Percentiles rank a stretch among this genome's conserved stretches.
Evolutionary conservation across 2,113 vertebrate species (phyloP).

Genomic region (Collichthys lucidus): DNA sequence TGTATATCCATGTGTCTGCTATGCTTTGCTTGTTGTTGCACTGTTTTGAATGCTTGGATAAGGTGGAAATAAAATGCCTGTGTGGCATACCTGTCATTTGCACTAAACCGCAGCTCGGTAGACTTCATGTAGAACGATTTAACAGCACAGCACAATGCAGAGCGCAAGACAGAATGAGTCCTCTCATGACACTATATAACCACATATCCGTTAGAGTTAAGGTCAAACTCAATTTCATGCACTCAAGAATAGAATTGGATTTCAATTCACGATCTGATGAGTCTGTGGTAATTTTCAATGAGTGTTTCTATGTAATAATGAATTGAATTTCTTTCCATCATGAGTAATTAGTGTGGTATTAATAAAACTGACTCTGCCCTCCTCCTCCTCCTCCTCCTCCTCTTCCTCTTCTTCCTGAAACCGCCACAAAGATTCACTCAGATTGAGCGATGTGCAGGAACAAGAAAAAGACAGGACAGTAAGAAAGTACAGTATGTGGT

Average conservation of each 20-base stretch:
- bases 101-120: slow-evolving; percentile 50
- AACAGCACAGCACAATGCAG: slow-evolving; percentile 72
- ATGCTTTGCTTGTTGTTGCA: slow-evolving; percentile 43
- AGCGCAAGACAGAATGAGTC: slow-evolving; percentile 70
- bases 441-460: slow-evolving; percentile 33
- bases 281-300: neutral
- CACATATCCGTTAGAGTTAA: slow-evolving; percentile 28
- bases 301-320: slow-evolving; percentile 1
- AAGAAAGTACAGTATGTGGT: slow-evolving; percentile 44
- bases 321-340: slow-evolving; percentile 21
- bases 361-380: slow-evolving; percentile 30
- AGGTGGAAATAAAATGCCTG: slow-evolving; percentile 56
- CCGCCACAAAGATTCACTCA: slow-evolving; percentile 51
- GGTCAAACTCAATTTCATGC: slow-evolving; percentile 29
- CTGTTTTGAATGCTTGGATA: slow-evolving; percentile 71
- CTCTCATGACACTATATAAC: slow-evolving; percentile 21
- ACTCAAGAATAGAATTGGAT: slow-evolving; percentile 12
- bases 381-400: slow-evolving; percentile 6
- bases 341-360: slow-evolving; percentile 13
- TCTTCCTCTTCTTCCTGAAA: slow-evolving; percentile 23
- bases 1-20: slow-evolving; percentile 9
- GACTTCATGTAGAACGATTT: slow-evolving; percentile 33
- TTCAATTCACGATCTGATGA: slow-evolving; percentile 8
- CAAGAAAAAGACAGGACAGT: slow-evolving; percentile 39
- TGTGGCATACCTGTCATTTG: slow-evolving; percentile 69